Evolutionary conservation across 2,797 vertebrate species (phyloP), one percentile per base, ranked within the genome.

Genomic region (Poliocrania exsul): DNA sequence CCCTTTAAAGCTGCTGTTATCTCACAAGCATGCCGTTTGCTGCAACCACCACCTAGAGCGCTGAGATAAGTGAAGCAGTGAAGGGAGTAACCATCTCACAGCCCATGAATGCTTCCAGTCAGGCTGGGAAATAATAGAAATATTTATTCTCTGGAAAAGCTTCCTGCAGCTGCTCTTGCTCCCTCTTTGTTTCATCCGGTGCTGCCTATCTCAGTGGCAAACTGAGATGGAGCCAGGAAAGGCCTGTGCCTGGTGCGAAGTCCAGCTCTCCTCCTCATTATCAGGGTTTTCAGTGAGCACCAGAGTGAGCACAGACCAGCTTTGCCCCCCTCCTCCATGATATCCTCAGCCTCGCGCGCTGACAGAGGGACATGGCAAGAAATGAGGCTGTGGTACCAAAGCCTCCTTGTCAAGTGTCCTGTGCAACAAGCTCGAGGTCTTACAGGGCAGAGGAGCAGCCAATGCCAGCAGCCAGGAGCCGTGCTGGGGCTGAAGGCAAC

Each of bases 101-200:
- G 90, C 83, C 81, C 78, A 11, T 96, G 92, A 97, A 95, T 95
- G 94, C 86, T 82, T 49, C 94, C 88, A 90, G 88, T 95, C 93
- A 95, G 90, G 33, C 88, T 93, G 74, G 78, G 60, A 95, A 96
- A 97, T 72, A 96, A 96, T 90, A 75, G 93, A 95, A 96, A 96
- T 93, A 94, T 90, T 96, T 96, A 94, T 93, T 93, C 85, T 79
- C 92, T 93, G 90, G 86, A 86, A 95, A 89, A 71, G 70, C 83
- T 84, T 86, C 88, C 60, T 2, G 1, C 94, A 96, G 94, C 90
- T 90, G 92, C 81, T 93, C 73, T 69, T 40, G 49, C 70, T 94
- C 64, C 21, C 53, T 86, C 83, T 93, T 96, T 95, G 92, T 96
- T 86, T 84, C 74, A 70, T 8, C 33, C 49, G 0, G 70, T 21